A percentile compares a stretch with the other conserved stretches of the same genome.
phyloP scores from a whole-genome alignment of 2,113 vertebrate species.

The Apus apus region DNA sequence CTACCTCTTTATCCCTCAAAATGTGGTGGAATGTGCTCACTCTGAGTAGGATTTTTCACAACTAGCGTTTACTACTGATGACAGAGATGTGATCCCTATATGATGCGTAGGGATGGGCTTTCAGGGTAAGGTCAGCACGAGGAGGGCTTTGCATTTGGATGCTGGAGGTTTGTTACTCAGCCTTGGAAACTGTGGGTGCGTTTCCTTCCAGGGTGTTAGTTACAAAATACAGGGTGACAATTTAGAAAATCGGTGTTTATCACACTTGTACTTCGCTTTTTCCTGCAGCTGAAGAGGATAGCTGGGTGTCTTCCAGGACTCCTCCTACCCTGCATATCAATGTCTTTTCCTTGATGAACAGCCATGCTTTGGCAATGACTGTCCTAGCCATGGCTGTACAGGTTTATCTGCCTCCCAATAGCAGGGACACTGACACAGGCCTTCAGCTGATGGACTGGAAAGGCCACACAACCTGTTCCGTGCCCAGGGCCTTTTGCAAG shows the following conservation, averaged over 20 bases:
- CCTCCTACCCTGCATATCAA: neutral
- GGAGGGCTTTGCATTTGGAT: neutral
- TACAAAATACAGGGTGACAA: neutral
- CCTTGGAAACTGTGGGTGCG: neutral
- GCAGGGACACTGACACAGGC: neutral
- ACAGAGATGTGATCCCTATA: neutral
- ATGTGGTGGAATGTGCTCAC: slow-evolving; percentile 1
- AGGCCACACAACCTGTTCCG: neutral
- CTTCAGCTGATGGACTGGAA: rapidly evolving
- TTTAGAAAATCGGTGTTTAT: neutral
- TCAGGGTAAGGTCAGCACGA: neutral
- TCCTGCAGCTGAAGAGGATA: neutral
- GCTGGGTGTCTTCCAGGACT: neutral
- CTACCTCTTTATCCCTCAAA: slow-evolving; percentile 33
- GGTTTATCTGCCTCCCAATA: neutral
- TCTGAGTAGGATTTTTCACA: neutral
- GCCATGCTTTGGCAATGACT: neutral
- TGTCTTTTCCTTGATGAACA: neutral
- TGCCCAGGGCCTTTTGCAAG: neutral
- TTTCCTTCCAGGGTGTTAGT: neutral
- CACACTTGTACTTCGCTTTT: neutral
- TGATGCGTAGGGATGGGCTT: neutral
- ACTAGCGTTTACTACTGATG: neutral
- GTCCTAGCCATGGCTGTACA: neutral
- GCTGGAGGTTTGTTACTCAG: neutral